Evolutionary conservation across 2,113 vertebrate species (phyloP), one percentile per base, ranked within the genome.

Genomic region (Osmerus mordax): DNA sequence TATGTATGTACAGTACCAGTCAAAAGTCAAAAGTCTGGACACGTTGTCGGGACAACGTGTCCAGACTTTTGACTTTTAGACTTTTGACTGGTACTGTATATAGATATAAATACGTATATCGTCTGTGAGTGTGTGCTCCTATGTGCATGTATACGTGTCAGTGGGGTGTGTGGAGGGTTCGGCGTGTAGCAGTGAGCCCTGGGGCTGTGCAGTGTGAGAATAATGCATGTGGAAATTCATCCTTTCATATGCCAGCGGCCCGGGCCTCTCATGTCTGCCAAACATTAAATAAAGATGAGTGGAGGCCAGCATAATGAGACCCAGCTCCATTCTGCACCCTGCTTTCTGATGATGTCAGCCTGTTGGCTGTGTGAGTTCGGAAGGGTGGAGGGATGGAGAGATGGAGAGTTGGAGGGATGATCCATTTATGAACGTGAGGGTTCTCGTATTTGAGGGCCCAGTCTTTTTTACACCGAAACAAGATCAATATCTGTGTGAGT

Each of bases 251-350:
- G 85, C 79, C 82, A 78, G 81, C 74, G 18, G 69, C 72, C 60
- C 51, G 13, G 41, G 69, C 68, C 74, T 78, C 70, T 81, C n/a
- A 23, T 73, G 85, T 69, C 82, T 81, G 74, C 72, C 61, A 81
- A 75, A 64, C 19, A 87, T 90, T 85, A 91, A 90, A 90, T 86
- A 91, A 89, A 90, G 88, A 91, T 89, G 87, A 90, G 86, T 14
- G 61, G 54, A 62, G 14, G 19, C 63, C 25, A 11, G 65, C 52
- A 79, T 86, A 87, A 90, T 86, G 81, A 84, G 83, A 75, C 74
- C 68, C 79, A 54, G 77, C 56, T 1, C 23, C 65, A 59, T 78
- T 73, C 81, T 47, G n/a, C 66, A n/a, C 1, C 64, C 55, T 28
- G 69, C 32, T 64, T 23, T 19, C 64, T 65, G 64, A 32, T 63